Evolutionary conservation across 2,888 invertebrate genomes (phyloP).

Genomic region (Meloe dianella): DNA sequence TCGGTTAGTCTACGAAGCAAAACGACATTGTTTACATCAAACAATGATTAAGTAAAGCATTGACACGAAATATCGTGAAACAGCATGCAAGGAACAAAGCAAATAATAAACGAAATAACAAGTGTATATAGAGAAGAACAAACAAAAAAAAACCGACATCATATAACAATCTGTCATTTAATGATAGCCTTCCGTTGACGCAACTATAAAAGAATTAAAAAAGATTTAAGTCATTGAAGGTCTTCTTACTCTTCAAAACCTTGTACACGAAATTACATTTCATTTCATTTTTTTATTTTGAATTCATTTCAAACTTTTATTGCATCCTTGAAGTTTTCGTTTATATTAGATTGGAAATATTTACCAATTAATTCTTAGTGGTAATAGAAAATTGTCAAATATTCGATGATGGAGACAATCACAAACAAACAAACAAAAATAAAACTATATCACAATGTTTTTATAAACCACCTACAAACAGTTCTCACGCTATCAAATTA

Average conservation of each 20-base stretch:
- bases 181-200: slow-evolving; percentile 55
- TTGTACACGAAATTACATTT: slow-evolving; percentile 20
- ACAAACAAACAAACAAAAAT: not conserved
- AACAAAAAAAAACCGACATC: slow-evolving; percentile 41
- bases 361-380: not conserved
- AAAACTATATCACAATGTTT: not conserved
- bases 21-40: slow-evolving; percentile 43
- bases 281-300: no score
- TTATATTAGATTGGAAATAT: not conserved
- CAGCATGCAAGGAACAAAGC: slow-evolving; percentile 45
- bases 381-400: not conserved
- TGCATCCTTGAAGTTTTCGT: no score
- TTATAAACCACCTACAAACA: slow-evolving; percentile 19
- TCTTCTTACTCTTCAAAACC: slow-evolving; percentile 30
- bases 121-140: not conserved
- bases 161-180: slow-evolving; percentile 53
- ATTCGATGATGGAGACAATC: not conserved
- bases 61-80: slow-evolving; percentile 46
- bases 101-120: not conserved
- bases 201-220: slow-evolving; percentile 44
- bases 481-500: slow-evolving; percentile 31
- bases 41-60: slow-evolving; percentile 47
- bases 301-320: no score
- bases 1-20: slow-evolving; percentile 39
- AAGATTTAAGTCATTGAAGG: slow-evolving; percentile 40